These are phyloP conservation scores for Mormyrops boulengeri DNA, from an alignment of 2,797 vertebrate genomes.

Conservation along the genomic window DNA sequence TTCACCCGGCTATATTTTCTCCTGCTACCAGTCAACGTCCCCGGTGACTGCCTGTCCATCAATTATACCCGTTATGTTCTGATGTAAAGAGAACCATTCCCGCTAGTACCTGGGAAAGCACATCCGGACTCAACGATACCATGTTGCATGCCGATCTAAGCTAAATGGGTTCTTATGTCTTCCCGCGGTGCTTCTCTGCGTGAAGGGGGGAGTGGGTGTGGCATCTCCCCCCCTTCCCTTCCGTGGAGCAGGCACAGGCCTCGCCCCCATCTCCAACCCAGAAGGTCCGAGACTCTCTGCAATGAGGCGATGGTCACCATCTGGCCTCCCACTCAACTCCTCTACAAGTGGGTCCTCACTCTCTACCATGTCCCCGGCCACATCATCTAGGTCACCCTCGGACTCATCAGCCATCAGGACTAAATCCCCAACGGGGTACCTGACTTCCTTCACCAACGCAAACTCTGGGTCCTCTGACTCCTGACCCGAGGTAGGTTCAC, in stretches of 20 bases:
- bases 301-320: not conserved
- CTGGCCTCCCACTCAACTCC: not conserved
- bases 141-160: not conserved
- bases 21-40: too few relatives aligned
- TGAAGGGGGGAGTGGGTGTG: not conserved
- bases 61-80: not conserved
- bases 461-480: not conserved
- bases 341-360: not conserved
- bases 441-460: not conserved
- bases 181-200: not conserved
- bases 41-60: not conserved
- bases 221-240: not conserved
- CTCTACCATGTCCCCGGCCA: not conserved
- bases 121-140: not conserved
- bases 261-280: not conserved
- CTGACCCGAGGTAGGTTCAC: not conserved
- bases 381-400: not conserved
- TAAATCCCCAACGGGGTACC: not conserved
- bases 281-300: not conserved
- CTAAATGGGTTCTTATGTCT: not conserved
- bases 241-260: not conserved
- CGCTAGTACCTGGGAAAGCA: not conserved
- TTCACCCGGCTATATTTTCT: not conserved
- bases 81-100: not conserved
- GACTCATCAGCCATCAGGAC: not conserved